These are phyloP conservation scores for Engystomops pustulosus DNA, from an alignment of 2,113 vertebrate genomes.

Conservation along the genomic window DNA sequence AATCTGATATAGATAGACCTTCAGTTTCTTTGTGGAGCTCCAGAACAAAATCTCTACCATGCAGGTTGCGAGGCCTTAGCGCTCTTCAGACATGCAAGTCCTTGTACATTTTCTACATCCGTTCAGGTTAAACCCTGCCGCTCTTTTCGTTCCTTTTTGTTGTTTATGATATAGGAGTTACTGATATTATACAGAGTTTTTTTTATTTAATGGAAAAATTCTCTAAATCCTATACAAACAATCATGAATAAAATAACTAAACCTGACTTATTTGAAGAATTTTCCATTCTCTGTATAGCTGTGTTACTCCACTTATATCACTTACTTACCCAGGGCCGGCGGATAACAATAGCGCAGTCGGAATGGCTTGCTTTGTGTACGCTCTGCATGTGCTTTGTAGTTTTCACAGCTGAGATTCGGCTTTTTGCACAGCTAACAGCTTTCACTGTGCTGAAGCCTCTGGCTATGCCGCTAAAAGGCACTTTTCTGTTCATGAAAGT, in stretches of 20 bases:
- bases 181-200: too few relatives aligned
- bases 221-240: neutral
- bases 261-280: neutral
- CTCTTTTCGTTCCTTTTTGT: too few relatives aligned
- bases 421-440: constrained; percentile 33
- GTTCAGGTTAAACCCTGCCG: too few relatives aligned
- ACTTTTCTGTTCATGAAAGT: constrained; percentile 25
- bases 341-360: neutral
- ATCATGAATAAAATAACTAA: neutral
- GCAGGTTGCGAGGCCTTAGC: too few relatives aligned
- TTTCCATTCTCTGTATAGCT: neutral
- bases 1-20: too few relatives aligned
- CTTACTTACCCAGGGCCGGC: neutral
- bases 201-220: too few relatives aligned
- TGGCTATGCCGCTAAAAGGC: constrained; percentile 28
- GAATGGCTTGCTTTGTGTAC: constrained; percentile 6
- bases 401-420: constrained; percentile 26
- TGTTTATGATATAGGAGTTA: too few relatives aligned
- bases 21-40: too few relatives aligned
- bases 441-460: constrained; percentile 13
- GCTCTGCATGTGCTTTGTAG: neutral
- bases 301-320: neutral
- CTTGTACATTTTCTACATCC: too few relatives aligned
- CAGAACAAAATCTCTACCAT: too few relatives aligned
- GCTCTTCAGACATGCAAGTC: too few relatives aligned